Conservation (phyloP, 2,888 invertebrate species). For the Melinaea menophilus region DNA sequence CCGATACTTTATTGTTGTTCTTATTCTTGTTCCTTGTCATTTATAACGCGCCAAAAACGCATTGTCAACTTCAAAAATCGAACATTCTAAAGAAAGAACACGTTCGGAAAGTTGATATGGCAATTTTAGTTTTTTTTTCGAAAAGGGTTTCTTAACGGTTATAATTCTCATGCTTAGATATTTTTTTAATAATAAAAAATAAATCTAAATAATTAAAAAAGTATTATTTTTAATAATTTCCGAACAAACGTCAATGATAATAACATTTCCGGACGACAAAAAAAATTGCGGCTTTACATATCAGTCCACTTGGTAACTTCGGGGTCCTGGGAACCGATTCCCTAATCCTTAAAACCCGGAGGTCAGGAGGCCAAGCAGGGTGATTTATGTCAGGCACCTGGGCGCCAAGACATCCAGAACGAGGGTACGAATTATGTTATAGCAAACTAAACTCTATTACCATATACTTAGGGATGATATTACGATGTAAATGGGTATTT, state of each 20-base stretch:
- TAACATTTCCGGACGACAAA: conserved; percentile 5
- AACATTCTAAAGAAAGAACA: conserved; percentile 41
- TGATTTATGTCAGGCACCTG: conserved; percentile 46
- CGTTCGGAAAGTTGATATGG: conserved; percentile 37
- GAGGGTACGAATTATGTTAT: conserved; percentile 4
- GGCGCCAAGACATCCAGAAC: conserved; percentile 17
- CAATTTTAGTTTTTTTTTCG: conserved; percentile 41
- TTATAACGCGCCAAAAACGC: conserved; percentile 57
- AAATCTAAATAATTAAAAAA: too few species aligned
- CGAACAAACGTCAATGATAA: too few species aligned
- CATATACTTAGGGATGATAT: conserved; percentile 4
- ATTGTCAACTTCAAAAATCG: conserved; percentile 46
- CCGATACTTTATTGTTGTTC: conserved; percentile 47
- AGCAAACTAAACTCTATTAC: neutral
- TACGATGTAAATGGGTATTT: conserved; percentile 5
- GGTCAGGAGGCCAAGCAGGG: conserved; percentile 51
- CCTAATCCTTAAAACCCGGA: conserved; percentile 49
- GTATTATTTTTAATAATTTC: too few species aligned
- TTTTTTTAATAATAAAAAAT: too few species aligned
- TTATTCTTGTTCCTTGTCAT: conserved; percentile 51
- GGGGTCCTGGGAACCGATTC: conserved; percentile 46
- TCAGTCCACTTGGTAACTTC: conserved; percentile 32
- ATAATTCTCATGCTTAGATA: too few species aligned
- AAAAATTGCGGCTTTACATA: conserved; percentile 25
- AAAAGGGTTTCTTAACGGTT: conserved; percentile 32